Percentiles rank a stretch among this genome's conserved stretches.
Conservation (phyloP, 2,888 invertebrate species). For the Oligia latruncula region DNA sequence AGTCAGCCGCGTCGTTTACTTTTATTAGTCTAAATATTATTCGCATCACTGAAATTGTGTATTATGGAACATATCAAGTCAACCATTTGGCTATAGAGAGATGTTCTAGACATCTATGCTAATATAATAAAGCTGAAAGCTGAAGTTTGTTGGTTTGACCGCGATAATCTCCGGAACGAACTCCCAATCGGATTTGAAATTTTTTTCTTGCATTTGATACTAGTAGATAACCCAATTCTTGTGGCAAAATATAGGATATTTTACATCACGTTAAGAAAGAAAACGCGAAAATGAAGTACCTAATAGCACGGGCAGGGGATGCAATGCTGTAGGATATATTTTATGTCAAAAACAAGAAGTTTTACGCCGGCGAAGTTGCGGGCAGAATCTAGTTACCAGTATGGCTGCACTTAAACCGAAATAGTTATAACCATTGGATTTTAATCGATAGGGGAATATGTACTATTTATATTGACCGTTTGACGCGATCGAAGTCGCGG, state of each 20-base stretch:
- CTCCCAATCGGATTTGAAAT: background rate
- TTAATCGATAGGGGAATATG: conserved; percentile 4
- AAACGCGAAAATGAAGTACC: background rate
- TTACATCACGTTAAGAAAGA: background rate
- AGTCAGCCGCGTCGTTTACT: conserved; percentile 56
- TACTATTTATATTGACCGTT: background rate
- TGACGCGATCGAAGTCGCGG: background rate
- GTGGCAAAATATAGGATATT: background rate
- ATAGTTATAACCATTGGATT: conserved; percentile 5
- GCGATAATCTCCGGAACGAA: background rate
- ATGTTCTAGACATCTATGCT: background rate
- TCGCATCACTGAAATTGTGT: conserved; percentile 37
- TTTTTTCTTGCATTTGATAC: background rate
- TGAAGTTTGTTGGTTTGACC: background rate
- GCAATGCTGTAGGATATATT: background rate
- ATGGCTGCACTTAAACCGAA: background rate
- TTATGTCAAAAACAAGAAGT: background rate
- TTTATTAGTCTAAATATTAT: conserved; percentile 65
- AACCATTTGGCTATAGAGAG: background rate
- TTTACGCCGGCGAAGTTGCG: no score
- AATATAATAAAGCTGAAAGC: background rate
- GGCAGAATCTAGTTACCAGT: background rate
- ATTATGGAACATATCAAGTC: background rate
- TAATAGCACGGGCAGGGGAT: background rate
- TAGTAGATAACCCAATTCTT: background rate